Base-by-base conservation (phyloP, 2,113 vertebrate genomes). In the Motacilla alba region DNA sequence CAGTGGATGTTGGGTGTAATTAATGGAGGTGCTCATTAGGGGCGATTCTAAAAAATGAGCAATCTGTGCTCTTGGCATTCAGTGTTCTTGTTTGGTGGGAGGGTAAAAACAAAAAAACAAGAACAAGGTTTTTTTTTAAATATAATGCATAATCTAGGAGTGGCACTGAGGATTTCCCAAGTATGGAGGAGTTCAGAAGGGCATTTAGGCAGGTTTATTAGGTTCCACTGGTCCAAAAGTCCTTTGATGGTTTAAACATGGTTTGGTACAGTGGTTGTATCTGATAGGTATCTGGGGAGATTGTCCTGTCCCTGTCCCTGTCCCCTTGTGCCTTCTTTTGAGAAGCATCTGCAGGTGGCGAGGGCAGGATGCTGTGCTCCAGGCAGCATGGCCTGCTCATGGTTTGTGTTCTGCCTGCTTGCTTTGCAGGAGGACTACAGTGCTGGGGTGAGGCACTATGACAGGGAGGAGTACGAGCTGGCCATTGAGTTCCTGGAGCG, bases 401-500 rank as follows among this genome's bases (percentile, higher is more conserved):
- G 2, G 11, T 44, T 58, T 83, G 55, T 77, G 35, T 58, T 90
- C 69, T 82, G 69, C 43, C 18, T 52, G 0, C 14, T 46, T 81
- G 30, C 69, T 89, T 80, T 95, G 13, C 97, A 99, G 99, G 98
- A 95, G 63, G 98, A 98, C 80, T 99, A 99, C 89, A 97, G 93
- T 66, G 97, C 96, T 1, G 99, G 98, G 11, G 98, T 99, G 83
- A 98, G 93, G 93, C 96, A 98, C 73, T 99, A 99, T 0, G 98
- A 99, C 59, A 94, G 67, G 7, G 98, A 98, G 31, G 96, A 99
- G 79, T 99, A 98, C 0, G 79, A 97, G 23, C 83, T 89, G 33
- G 99, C 99, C 53, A 97, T 99, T 21, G 80, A 79, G 8, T 79
- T 98, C 53, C 98, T 99, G n/a, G 99, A 99, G 93, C 97, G 98